Evolutionary conservation across 2,113 vertebrate species (phyloP).

Genomic region (Podilymbus podiceps): DNA sequence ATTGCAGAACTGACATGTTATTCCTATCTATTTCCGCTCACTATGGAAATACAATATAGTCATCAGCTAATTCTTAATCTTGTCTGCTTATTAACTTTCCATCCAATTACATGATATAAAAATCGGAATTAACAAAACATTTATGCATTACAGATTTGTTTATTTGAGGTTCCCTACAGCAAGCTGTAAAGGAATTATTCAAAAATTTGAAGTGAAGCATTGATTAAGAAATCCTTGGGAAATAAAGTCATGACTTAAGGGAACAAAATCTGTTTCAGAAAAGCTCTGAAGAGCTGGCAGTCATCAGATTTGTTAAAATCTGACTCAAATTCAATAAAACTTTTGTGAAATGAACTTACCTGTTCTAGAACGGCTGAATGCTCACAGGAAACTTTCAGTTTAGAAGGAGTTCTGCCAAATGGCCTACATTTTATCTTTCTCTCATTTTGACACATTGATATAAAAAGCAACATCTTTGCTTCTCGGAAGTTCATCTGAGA

Average conservation of each 20-base stretch:
- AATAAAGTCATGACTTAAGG: constrained; percentile 7
- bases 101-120: neutral
- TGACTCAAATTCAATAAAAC: constrained; percentile 19
- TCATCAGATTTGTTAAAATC: constrained; percentile 10
- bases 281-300: neutral
- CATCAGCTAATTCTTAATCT: constrained; percentile 1
- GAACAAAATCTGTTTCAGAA: constrained; percentile 3
- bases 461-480: neutral
- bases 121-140: constrained; percentile 1
- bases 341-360: neutral
- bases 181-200: neutral
- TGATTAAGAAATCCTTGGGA: constrained; percentile 38
- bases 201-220: neutral
- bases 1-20: neutral
- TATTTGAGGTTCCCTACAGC: neutral
- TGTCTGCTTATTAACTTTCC: constrained; percentile 27
- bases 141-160: neutral
- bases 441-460: neutral
- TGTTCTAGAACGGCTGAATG: neutral
- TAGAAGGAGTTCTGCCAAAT: constrained; percentile 5
- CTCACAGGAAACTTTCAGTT: neutral
- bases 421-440: constrained; percentile 21
- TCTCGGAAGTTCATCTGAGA: constrained; percentile 31
- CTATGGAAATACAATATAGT: neutral
- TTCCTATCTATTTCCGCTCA: neutral